These are phyloP conservation scores for Ridgeia piscesae DNA, from an alignment of 1,140 invertebrate species.

Conservation along the genomic window DNA sequence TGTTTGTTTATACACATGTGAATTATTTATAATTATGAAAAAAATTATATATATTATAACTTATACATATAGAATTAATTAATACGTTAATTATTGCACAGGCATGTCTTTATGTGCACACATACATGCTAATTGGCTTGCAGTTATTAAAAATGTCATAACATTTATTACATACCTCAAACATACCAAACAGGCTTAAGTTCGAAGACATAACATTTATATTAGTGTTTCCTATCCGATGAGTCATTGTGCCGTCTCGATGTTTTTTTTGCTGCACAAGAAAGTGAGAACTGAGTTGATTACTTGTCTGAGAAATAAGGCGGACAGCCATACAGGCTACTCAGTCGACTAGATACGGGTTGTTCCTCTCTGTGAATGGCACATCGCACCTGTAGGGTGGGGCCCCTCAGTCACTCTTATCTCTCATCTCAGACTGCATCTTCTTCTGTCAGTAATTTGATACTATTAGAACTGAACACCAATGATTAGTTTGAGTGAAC, in stretches of 20 bases:
- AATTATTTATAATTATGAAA: background rate
- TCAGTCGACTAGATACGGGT: background rate
- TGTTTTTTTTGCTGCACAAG: background rate
- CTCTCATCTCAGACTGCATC: background rate
- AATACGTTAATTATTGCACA: background rate
- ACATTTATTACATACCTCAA: background rate
- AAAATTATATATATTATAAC: too few species aligned
- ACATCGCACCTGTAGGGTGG: background rate
- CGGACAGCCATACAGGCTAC: background rate
- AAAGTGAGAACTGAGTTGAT: background rate
- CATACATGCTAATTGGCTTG: background rate
- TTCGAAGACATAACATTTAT: background rate
- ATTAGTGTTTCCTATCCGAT: background rate
- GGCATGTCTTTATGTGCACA: background rate
- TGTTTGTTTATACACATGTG: background rate
- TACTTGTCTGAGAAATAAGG: background rate
- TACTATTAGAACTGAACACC: too few species aligned
- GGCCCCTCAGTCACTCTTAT: background rate
- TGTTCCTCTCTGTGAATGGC: too few species aligned
- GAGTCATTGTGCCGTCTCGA: background rate
- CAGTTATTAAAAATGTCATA: background rate
- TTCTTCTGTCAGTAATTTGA: background rate
- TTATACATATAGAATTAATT: too few species aligned
- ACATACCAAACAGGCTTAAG: background rate
- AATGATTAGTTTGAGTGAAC: background rate